Base-by-base conservation (phyloP, 2,888 invertebrate species). In the Heliconius erato region DNA sequence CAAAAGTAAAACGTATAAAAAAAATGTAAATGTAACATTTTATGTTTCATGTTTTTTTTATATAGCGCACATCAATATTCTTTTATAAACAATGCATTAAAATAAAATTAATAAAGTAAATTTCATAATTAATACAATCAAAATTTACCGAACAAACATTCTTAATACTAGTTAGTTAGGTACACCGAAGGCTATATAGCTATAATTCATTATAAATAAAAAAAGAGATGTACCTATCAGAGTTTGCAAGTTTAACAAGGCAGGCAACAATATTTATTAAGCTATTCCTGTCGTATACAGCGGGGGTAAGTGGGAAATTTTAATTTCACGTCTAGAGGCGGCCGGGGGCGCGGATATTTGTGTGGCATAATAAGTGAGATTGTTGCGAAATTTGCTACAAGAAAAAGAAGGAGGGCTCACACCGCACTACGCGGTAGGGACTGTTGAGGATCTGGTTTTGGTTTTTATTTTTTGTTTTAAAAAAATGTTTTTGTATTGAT, bases 311-410 rank as follows among this genome's bases (percentile, higher is more conserved):
- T 94, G 93, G 94, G 93, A 95, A 95, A 95, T 95, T 96, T 96
- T 96, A 96, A 96, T 96, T 96, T 95, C 94, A 93, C 92, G 94
- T 95, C 94, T 94, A 91, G 92, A 94, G 90, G 92, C 92, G 91
- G 92, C 92, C 92, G 93, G 92, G 88, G 94, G 93, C 91, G 91
- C 93, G 93, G 94, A 96, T 94, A 96, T 95, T 96, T 95, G 96
- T 96, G 95, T 95, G 95, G 95, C 95, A 96, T 96, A 96, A 95
- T 96, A 96, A 95, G 96, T 95, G 95, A 96, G 95, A 96, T 96
- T 96, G 95, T 96, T 96, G 95, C 95, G 94, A 96, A 96, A 95
- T 96, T 96, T 95, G 95, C 93, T 95, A 95, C 95, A 95, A 95
- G 96, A 95, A 96, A 95, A 96, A 96, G 95, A 95, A 96, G 93